A percentile compares a stretch with the other conserved stretches of the same genome.
phyloP scores from a whole-genome alignment of 2,888 invertebrate genomes.

The Oxyteleia sp. region DNA sequence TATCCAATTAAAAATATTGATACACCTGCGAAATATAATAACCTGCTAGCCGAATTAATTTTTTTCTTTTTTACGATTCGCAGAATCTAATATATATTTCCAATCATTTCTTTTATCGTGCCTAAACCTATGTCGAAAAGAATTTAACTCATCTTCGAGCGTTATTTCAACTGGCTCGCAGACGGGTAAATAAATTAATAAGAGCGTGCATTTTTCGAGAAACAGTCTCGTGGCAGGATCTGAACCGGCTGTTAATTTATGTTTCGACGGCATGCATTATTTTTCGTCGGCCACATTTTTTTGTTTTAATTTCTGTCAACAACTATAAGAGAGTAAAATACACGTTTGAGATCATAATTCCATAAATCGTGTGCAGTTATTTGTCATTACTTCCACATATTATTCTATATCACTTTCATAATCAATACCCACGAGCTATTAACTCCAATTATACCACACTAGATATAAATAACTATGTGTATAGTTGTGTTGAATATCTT shows the following conservation, averaged over 20 bases:
- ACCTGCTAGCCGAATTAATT: no score
- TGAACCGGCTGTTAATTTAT: conserved; percentile 40
- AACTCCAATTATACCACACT: no score
- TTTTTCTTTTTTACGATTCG: no score
- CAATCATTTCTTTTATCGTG: no score
- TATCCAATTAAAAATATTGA: no score
- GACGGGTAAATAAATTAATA: conserved; percentile 51
- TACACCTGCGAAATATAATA: no score
- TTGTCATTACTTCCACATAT: neutral
- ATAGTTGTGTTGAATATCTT: no score
- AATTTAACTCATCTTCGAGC: conserved; percentile 10
- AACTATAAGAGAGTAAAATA: conserved; percentile 18
- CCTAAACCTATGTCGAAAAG: conserved; percentile 19
- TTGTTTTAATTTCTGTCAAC: conserved; percentile 4
- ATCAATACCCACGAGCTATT: no score
- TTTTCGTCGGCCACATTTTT: conserved; percentile 29
- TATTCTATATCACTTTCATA: no score
- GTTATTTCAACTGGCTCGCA: conserved; percentile 15
- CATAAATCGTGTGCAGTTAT: conserved; percentile 1
- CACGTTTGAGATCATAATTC: conserved; percentile 18
- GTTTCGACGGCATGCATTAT: conserved; percentile 34
- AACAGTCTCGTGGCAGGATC: conserved; percentile 36
- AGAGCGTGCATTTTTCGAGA: conserved; percentile 35
- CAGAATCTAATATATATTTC: no score
- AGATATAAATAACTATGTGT: no score